phyloP scores from a whole-genome alignment of 2,113 vertebrate species.

The Synodontis membranacea region DNA sequence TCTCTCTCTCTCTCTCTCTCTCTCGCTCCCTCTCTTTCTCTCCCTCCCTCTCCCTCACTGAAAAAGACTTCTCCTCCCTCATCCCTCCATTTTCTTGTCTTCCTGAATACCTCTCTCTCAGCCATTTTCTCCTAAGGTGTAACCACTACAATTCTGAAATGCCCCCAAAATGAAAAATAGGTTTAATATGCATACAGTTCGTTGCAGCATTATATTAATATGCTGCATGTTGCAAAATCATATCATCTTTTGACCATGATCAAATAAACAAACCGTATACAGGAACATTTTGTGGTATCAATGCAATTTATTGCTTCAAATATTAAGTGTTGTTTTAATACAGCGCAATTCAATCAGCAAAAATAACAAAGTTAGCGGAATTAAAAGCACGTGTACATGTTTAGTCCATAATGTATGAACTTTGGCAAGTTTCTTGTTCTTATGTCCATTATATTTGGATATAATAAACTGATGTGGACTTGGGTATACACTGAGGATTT shows the following conservation, averaged over 20 bases:
- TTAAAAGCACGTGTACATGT: background rate
- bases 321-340: background rate
- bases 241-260: background rate
- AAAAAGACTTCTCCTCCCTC: slow-evolving; percentile 56
- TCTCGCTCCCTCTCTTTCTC: slow-evolving; percentile 34
- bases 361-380: background rate
- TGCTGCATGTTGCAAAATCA: background rate
- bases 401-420: background rate
- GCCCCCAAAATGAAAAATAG: slow-evolving; percentile 6
- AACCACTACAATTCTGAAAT: slow-evolving; percentile 30
- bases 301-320: background rate
- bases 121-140: slow-evolving; percentile 53
- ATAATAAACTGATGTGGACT: background rate
- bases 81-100: slow-evolving; percentile 61
- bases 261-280: background rate
- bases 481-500: background rate
- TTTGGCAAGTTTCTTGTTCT: background rate
- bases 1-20: slow-evolving; percentile 38
- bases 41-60: slow-evolving; percentile 45
- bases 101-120: slow-evolving; percentile 54
- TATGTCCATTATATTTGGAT: background rate
- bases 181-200: background rate
- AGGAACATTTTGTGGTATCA: background rate
- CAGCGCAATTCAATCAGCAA: background rate
- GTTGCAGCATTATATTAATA: background rate